Evolutionary conservation across 2,888 invertebrate species (phyloP), one percentile per base, ranked within the genome.

Genomic region (Aphelenchoides bicaudatus): DNA sequence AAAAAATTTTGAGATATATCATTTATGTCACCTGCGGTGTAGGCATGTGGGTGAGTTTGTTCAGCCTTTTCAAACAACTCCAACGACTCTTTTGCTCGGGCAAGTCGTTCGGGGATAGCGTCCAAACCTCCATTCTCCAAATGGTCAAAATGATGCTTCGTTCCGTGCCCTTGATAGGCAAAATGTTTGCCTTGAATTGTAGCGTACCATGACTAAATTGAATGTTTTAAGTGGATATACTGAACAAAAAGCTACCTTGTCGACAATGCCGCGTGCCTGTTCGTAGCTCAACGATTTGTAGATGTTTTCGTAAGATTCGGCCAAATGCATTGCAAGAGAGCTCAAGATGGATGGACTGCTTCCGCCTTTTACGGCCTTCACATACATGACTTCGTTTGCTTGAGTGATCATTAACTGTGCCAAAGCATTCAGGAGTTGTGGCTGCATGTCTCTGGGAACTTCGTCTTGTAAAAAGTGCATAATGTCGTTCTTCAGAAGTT

Each of bases 301-400:
- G 38, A 28, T 34, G 16, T 23, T 21, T 1, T 39, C 52, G 37
- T 51, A 51, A 1, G 28, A 23, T 19, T 51, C 52, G 8, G 52
- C 37, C 10, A 51, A 16, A 23, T 51, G 52, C 52, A 51, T 51
- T 8, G 52, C 52, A 1, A 51, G 19, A 25, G 52, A 23, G 19
- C 37, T 21, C 52, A 51, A 29, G 13, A 28, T 28, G 25, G 52
- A 37, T 10, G 52, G 52, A 16, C 52, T 51, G 52, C 39, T 51
- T 37, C 37, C 37, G 4, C 83, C 82, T 67, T 79, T 78, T 21
- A 80, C 79, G 39, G 94, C 93, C 83, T 99, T 99, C 78, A 88
- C 86, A 48, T 91, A 90, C 80, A 96, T 90, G 67, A 91, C 88
- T 83, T 98, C 98, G 82, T 99, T 98, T 6, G 92, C 96, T 82